A percentile compares a stretch with the other conserved stretches of the same genome.
Conservation (phyloP, 2,797 vertebrate species). For the Coccyzus lansbergi region DNA sequence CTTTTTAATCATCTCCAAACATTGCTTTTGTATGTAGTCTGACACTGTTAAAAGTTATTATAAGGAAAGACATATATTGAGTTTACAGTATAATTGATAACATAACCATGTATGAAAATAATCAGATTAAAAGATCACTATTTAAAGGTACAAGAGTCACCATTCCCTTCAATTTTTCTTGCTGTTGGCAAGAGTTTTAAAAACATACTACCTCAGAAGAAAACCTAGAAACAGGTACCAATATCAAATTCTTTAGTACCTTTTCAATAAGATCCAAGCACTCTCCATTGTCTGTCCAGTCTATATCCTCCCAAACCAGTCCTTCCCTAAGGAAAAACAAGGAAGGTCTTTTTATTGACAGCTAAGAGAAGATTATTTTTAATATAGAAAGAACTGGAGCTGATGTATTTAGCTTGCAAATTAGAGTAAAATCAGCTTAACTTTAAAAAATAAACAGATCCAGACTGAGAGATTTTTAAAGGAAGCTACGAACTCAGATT, state of each 20-base stretch:
- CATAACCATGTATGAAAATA: accelerated
- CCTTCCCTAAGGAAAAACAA: constrained; percentile 82
- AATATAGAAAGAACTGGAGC: not conserved
- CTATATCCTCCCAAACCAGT: constrained; percentile 91
- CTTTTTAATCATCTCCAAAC: not conserved
- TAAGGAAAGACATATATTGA: not conserved
- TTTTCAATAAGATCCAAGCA: constrained; percentile 98
- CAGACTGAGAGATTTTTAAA: not conserved
- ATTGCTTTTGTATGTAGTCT: not conserved
- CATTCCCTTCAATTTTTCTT: not conserved
- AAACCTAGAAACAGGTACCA: not conserved
- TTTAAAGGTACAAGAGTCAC: not conserved
- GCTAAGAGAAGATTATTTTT: not conserved
- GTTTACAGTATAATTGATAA: not conserved
- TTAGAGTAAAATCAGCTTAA: not conserved
- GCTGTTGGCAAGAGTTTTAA: not conserved
- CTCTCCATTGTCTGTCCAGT: constrained; percentile 98
- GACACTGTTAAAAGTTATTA: not conserved
- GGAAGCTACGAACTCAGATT: not conserved
- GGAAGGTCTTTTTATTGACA: not conserved
- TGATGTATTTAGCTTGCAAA: not conserved
- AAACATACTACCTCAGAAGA: not conserved
- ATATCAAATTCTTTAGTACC: constrained; percentile 75
- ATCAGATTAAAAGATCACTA: not conserved
- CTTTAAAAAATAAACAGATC: not conserved